Base-by-base conservation (phyloP, 2,113 vertebrate species). In the Phylloscopus trochiloides region DNA sequence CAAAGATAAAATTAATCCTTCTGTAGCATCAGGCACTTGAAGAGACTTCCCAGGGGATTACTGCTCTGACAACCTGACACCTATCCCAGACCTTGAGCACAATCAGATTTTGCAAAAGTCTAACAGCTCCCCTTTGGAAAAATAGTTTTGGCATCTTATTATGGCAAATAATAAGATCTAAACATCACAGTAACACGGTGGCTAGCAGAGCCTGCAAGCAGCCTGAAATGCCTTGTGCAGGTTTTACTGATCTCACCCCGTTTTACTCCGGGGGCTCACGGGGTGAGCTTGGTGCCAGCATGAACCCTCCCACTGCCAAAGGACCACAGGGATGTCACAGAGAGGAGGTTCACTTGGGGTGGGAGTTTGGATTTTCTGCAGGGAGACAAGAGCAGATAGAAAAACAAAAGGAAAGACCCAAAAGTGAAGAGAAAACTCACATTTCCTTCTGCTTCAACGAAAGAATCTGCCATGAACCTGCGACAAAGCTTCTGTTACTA, bases 141-240 rank as follows among this genome's bases (percentile, higher is more conserved):
- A 78, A 29, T 29, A 52, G 12, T 32, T 82, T 85, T 92, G 81
- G 7, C 55, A 38, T 48, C 67, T 61, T 67, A 31, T 62, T 67
- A 63, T n/a, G 28, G 21, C 32, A 54, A 54, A 72, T 75, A 78
- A 31, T 31, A 29, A 21, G 24, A 13, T 54, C 38, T 45, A 26
- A 67, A 63, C 17, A 52, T 40, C 34, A 47, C 0, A 0, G 3
- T 13, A 42, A 19, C 31, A 31, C 3, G 2, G 14, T 17, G 42
- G 21, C 42, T 19, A 47, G 31, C n/a, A 52, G 54, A 38, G 38
- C 31, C 40, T 66, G 47, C 29, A 12, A 57, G 51, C 62, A 57
- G 54, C 17, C 77, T 20, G 43, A 31, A 45, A 51, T 1, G 3
- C 22, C 48, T 21, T 3, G 1, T 4, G 43, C n/a, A 79, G 38